Percentiles rank a stretch among this genome's conserved stretches.
phyloP scores from a whole-genome alignment of 2,888 invertebrate genomes.

The Chrysotoxum bicinctum region DNA sequence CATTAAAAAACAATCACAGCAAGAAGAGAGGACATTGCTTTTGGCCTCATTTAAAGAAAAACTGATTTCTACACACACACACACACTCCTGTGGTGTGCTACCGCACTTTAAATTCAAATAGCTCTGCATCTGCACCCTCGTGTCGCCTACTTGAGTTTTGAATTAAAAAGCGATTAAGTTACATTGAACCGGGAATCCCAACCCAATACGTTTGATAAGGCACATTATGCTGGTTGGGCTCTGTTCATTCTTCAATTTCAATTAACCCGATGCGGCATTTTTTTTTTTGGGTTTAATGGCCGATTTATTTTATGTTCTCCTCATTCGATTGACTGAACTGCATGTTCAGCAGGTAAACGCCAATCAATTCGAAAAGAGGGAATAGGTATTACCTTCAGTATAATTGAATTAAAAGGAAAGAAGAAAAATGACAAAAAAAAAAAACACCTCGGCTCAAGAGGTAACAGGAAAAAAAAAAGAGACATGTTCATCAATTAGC shows the following conservation, averaged over 20 bases:
- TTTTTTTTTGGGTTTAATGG: conserved; percentile 51
- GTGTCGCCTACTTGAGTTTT: conserved; percentile 36
- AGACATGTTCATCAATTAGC: conserved; percentile 29
- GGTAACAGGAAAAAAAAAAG: background rate
- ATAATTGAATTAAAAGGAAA: conserved; percentile 64
- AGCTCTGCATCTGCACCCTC: background rate
- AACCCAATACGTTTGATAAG: conserved; percentile 20
- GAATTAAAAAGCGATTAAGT: conserved; percentile 70
- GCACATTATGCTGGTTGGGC: background rate
- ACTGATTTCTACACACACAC: background rate
- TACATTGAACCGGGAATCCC: conserved; percentile 54
- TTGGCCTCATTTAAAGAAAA: conserved; percentile 34
- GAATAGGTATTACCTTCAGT: conserved; percentile 51
- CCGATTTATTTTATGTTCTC: conserved; percentile 62
- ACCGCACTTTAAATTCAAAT: conserved; percentile 1
- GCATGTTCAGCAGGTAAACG: conserved; percentile 25
- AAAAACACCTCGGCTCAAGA: background rate
- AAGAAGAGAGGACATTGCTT: conserved; percentile 40
- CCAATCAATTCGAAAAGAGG: conserved; percentile 17
- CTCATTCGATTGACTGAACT: conserved; percentile 52
- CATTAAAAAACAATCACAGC: conserved; percentile 21
- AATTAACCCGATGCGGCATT: conserved; percentile 38
- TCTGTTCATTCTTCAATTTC: conserved; percentile 38
- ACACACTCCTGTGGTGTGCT: background rate
- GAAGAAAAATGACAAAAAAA: conserved; percentile 30